Evolutionary conservation across 2,888 invertebrate genomes (phyloP).

Genomic region (Crematogaster levior): DNA sequence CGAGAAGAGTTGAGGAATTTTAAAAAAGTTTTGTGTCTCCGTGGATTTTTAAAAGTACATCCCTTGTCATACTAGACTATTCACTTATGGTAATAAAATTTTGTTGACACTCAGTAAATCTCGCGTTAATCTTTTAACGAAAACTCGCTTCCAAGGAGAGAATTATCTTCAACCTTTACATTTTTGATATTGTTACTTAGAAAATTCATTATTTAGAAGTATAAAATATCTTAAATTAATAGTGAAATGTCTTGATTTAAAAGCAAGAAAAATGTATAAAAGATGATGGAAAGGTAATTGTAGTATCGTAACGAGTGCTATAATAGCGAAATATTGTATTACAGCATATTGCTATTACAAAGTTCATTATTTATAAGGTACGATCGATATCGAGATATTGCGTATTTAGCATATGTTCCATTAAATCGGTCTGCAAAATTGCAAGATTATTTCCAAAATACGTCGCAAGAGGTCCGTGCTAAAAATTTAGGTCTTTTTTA

Average conservation of each 20-base stretch:
- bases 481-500: not conserved
- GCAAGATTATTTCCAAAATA: not conserved
- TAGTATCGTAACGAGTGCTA: not conserved
- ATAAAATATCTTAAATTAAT: no score
- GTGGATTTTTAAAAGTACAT: not conserved
- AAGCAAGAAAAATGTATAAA: not conserved
- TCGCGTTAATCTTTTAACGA: not conserved
- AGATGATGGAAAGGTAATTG: not conserved
- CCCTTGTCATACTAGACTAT: not conserved
- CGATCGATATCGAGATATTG: conserved; percentile 30
- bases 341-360: not conserved
- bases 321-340: not conserved
- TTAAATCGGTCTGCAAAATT: not conserved
- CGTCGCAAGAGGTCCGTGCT: not conserved
- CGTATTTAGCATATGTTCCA: not conserved
- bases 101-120: not conserved
- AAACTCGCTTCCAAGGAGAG: not conserved
- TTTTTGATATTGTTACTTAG: not conserved
- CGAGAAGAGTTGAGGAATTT: no score
- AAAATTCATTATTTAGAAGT: no score
- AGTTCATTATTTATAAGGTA: conserved; percentile 38
- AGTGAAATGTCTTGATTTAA: not conserved
- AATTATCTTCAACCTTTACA: not conserved
- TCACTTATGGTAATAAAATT: not conserved
- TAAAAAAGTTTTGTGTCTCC: not conserved